phyloP scores from a whole-genome alignment of 2,113 vertebrate genomes.

The Rana temporaria region DNA sequence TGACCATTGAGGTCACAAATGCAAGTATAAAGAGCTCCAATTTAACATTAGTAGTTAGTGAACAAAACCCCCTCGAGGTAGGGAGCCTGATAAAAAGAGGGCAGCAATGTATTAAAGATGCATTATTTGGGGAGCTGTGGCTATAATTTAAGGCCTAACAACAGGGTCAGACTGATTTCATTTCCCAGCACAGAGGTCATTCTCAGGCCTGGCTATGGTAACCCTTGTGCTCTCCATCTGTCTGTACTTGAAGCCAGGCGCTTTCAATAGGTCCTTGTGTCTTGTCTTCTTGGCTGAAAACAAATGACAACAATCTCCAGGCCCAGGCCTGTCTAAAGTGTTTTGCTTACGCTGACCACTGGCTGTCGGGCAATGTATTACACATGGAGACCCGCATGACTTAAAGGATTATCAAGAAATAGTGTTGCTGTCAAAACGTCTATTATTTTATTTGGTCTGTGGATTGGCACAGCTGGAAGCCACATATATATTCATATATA shows the following conservation, averaged over 20 bases:
- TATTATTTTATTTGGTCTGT: conserved; percentile 38
- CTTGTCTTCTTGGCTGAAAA: conserved; percentile 66
- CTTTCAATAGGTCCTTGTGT: conserved; percentile 74
- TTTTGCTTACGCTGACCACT: conserved; percentile 53
- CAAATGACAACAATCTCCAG: conserved; percentile 67
- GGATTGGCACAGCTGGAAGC: not conserved
- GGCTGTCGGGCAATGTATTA: conserved; percentile 56
- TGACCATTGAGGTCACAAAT: conserved; percentile 64
- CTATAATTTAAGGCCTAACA: conserved; percentile 70
- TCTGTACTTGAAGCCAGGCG: conserved; percentile 66
- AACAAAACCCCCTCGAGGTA: conserved; percentile 67
- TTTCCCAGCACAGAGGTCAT: conserved; percentile 70
- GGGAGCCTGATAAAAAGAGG: conserved; percentile 65
- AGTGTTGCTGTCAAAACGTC: conserved; percentile 20
- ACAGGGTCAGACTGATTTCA: conserved; percentile 70
- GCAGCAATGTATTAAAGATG: conserved; percentile 68
- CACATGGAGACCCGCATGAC: conserved; percentile 58
- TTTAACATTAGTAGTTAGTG: conserved; percentile 67
- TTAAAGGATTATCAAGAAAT: conserved; percentile 47
- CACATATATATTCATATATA: not conserved
- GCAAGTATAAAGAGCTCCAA: conserved; percentile 67
- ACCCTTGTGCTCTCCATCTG: conserved; percentile 69
- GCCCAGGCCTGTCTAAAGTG: conserved; percentile 36
- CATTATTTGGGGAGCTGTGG: conserved; percentile 68
- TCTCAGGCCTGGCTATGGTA: conserved; percentile 69